These are phyloP conservation scores for Drosophila algonquin DNA, from an alignment of 2,888 invertebrate species.

Conservation along the genomic window DNA sequence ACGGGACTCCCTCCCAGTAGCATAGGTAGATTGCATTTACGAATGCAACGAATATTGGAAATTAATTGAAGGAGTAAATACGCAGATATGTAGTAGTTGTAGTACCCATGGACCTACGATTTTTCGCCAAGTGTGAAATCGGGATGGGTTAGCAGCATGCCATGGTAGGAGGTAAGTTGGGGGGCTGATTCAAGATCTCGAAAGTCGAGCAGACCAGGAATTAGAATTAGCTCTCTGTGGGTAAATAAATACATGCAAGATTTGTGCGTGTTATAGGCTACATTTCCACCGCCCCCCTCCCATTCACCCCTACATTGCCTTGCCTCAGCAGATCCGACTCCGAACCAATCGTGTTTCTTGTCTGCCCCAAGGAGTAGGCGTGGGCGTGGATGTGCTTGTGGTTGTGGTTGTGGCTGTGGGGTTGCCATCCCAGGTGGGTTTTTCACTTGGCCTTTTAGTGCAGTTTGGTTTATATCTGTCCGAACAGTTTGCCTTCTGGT, in stretches of 20 bases:
- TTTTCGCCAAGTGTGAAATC: background rate
- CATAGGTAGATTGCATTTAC: too few species aligned
- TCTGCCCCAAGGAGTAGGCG: slow-evolving; percentile 32
- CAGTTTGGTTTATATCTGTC: slow-evolving; percentile 21
- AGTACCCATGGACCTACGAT: too few species aligned
- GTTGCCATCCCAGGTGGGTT: slow-evolving; percentile 15
- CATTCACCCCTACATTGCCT: background rate
- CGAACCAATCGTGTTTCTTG: slow-evolving; percentile 10
- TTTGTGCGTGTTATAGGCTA: slow-evolving; percentile 59
- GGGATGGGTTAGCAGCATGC: background rate
- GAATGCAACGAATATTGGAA: too few species aligned
- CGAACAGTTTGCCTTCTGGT: slow-evolving; percentile 36
- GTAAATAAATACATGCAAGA: slow-evolving; percentile 57
- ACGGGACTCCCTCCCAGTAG: too few species aligned
- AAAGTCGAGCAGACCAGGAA: slow-evolving; percentile 34
- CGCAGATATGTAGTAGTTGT: too few species aligned
- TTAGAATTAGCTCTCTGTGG: slow-evolving; percentile 35
- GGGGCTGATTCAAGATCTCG: slow-evolving; percentile 12
- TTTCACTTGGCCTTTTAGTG: background rate
- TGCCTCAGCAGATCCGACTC: slow-evolving; percentile 1
- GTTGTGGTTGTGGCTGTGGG: slow-evolving; percentile 1
- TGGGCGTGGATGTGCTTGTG: slow-evolving; percentile 9
- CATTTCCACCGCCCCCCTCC: background rate
- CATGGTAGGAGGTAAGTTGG: background rate
- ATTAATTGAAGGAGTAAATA: too few species aligned